Base-by-base conservation (phyloP, 1,140 invertebrate species). In the Alviniconcha marisindica region DNA sequence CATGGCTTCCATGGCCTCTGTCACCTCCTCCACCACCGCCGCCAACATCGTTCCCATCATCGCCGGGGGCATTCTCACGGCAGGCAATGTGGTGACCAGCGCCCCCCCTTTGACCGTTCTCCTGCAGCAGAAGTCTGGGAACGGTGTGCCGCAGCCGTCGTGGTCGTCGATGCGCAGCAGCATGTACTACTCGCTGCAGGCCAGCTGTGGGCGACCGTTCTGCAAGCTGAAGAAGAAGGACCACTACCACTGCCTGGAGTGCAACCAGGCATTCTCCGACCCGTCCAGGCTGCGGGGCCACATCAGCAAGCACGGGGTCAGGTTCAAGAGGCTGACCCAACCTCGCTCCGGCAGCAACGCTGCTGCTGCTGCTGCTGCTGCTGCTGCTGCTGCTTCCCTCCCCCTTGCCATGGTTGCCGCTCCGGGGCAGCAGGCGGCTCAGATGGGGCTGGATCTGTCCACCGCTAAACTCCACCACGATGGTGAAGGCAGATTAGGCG, bases 201-300 rank as follows among this genome's bases (percentile, higher is more conserved):
- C 95, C 77, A 96, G 95, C 83, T 97, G 96, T 93, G 95, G 96
- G 51, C 94, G 96, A 36, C 96, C 96, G 14, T 97, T 97, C 90
- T 97, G 97, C 92, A 97, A 97, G 91, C 93, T 97, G 60, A 97
- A 97, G 91, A 94, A 96, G 77, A 96, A 96, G 87, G 95, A 96
- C 84, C 97, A 97, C 91, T 97, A 96, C 88, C 97, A 97, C 90
- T 97, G 97, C 92, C 96, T 96, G 89, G 95, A 96, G n/a, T 97
- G 97, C 92, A 97, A 97, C 92, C 96, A 97, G 93, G 95, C 94
- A 24, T 94, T 94, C 84, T 93, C 93, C 28, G 92, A 93, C 77
- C 92, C 92, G 51, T 86, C 90, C 54, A 87, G 93, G 38, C 86
- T 94, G n/a, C 84, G 91, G 51, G 85, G 90, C 28, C 94, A 94